Base-by-base conservation (phyloP, 2,113 vertebrate genomes). In the Callopanchax toddi region DNA sequence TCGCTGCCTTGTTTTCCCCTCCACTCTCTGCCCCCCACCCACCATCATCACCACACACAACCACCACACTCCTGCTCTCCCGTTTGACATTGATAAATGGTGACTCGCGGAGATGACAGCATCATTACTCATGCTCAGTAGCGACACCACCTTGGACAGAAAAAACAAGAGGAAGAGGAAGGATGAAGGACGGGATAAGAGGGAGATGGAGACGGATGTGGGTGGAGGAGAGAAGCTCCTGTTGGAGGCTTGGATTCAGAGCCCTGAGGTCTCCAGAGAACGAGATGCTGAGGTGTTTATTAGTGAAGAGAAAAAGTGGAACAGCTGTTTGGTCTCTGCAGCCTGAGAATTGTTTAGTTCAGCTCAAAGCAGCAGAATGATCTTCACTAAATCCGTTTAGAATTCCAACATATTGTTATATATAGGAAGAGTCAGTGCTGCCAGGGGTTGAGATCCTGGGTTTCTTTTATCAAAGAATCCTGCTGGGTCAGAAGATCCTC, bases 81-180 rank as follows among this genome's bases (percentile, higher is more conserved):
- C 78, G 48, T 67, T 75, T 87, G 81, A 89, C 84, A 83, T 71
- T 86, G 86, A 90, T 78, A 86, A 88, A 90, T 87, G 84, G 82
- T 87, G 80, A 86, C 85, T 82, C 76, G 62, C 81, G 60, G 77
- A 76, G 84, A 87, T 91, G 86, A 91, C 89, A 91, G 88, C 83
- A 85, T 86, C 87, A 89, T 91, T 91, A 88, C 89, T 91, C 89
- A 89, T 88, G 85, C 85, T 87, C 84, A 79, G 83, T 72, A 63
- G 86, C 83, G 74, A 83, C 83, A 83, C 86, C 80, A 76, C 76
- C 76, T 64, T 81, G 83, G 80, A 87, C 75, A 86, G 86, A 53
- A 42, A 25, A 23, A 71, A 54, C 26, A 57, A 62, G 71, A 67
- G 55, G 64, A 70, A 67, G 75, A 67, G 61, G 60, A 71, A 82